Base-by-base conservation (phyloP, 2,888 invertebrate genomes). In the Iselma pallidipennis region DNA sequence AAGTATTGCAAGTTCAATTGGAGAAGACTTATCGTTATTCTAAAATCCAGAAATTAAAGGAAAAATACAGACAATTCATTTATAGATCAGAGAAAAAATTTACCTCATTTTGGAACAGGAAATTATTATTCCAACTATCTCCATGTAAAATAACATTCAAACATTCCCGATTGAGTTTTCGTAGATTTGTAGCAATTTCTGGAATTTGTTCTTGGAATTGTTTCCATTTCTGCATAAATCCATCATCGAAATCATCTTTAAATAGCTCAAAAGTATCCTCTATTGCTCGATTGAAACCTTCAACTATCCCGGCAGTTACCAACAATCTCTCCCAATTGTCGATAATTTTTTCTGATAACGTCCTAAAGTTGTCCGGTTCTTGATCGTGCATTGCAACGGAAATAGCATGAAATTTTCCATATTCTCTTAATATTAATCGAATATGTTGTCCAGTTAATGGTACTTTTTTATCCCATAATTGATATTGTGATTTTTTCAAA, bases 391-490 rank as follows among this genome's bases (percentile, higher is more conserved):
- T 33, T 2, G 61, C 61, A 1, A 45, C 57, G 1, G 57, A 57
- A 52, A 45, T 57, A 1, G 61, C 57, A 51, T 62, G 62, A 42
- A 54, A 59, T 49, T 68, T 69, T 1, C 68, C 77, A 25, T 75
- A 71, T 26, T 73, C 70, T 19, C 63, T 59, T 10, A 76, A 51
- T 28, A 73, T 69, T 10, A 76, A 19, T 12, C 59, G 57, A 1
- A 73, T 55, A 56, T 76, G 76, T n/a, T 70, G 60, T 19, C 70
- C 68, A 59, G 74, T 69, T 57, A 76, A 66, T 14, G 66, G 66
- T 31, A 55, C 53, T 49, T 67, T 71, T 9, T 67, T 55, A 63
- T 72, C 58, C 61, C 65, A 68, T 49, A 72, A 26, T 2, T 52
- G 49, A 59, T 67, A 76, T 4, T 70, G 71, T 4, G 52, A 6